These are phyloP conservation scores for Mystacornis crossleyi DNA, from an alignment of 2,113 vertebrate genomes.

Conservation along the genomic window DNA sequence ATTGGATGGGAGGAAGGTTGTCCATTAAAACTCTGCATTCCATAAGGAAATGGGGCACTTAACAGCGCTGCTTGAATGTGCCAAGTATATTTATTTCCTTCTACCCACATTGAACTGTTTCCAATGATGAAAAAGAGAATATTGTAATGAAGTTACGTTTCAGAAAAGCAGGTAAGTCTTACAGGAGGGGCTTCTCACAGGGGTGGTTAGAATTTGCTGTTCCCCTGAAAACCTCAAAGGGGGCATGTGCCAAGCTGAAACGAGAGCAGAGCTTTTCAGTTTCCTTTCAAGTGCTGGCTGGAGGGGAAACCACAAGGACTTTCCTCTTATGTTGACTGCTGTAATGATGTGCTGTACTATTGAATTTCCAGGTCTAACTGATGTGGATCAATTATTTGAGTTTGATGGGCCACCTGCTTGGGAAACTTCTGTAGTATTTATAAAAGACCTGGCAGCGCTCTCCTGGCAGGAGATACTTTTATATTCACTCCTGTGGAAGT, in stretches of 20 bases:
- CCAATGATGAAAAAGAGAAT: neutral
- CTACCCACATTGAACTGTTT: neutral
- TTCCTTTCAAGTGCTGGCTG: slow-evolving; percentile 31
- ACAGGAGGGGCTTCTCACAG: neutral
- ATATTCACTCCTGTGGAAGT: neutral
- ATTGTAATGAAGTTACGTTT: neutral
- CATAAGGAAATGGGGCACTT: neutral
- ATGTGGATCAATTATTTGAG: slow-evolving; percentile 46
- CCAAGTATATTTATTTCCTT: neutral
- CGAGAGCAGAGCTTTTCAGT: neutral
- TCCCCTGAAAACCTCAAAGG: neutral
- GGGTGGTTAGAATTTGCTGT: neutral
- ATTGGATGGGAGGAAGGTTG: neutral
- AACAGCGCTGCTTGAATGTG: neutral
- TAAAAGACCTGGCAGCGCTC: neutral
- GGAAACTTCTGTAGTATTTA: slow-evolving; percentile 26
- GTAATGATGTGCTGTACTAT: slow-evolving; percentile 45
- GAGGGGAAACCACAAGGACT: slow-evolving; percentile 31
- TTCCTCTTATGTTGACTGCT: slow-evolving; percentile 38
- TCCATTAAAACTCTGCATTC: neutral
- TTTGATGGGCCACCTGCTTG: slow-evolving; percentile 36
- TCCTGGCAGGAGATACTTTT: slow-evolving; percentile 5
- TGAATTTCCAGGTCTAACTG: slow-evolving; percentile 34
- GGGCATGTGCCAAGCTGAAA: neutral
- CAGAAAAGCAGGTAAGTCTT: neutral